A percentile compares a stretch with the other conserved stretches of the same genome.
Evolutionary conservation across 1,140 invertebrate genomes (phyloP).

Genomic region (Adoxophyes honmai): DNA sequence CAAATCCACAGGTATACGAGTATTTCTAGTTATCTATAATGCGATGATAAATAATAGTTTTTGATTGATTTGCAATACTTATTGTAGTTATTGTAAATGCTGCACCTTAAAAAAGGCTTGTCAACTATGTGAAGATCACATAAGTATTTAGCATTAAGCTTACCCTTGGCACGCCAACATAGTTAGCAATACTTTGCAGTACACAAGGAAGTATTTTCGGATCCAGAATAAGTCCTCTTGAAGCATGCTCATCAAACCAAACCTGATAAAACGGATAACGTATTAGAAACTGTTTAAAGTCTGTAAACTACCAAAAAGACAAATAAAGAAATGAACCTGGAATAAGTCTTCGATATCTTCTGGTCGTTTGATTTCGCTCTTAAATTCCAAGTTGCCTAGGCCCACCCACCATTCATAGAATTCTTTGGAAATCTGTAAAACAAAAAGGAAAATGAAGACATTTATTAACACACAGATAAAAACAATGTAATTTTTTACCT

Average conservation of each 20-base stretch:
- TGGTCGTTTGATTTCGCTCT: conserved; percentile 65
- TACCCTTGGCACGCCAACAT: conserved; percentile 57
- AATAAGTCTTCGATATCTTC: conserved; percentile 68
- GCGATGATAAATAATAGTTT: too few species aligned
- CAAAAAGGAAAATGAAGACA: neutral
- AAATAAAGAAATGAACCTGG: conserved; percentile 41
- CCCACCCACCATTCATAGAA: conserved; percentile 80
- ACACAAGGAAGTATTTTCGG: conserved; percentile 72
- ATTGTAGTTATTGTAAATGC: too few species aligned
- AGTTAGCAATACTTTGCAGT: conserved; percentile 60
- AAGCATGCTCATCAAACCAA: conserved; percentile 78
- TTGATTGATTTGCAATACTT: too few species aligned
- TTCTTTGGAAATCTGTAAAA: conserved; percentile 73
- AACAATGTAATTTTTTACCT: too few species aligned
- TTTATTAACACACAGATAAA: too few species aligned
- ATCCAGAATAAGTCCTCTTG: conserved; percentile 64
- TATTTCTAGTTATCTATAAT: too few species aligned
- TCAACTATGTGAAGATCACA: too few species aligned
- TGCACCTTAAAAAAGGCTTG: too few species aligned
- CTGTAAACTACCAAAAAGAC: neutral
- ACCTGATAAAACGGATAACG: conserved; percentile 72
- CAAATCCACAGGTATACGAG: too few species aligned
- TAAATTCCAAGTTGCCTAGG: conserved; percentile 71
- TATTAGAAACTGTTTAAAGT: neutral
- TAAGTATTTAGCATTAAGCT: conserved; percentile 27